Conservation (phyloP, 2,113 vertebrate species). For the Microcebus jonahi region DNA sequence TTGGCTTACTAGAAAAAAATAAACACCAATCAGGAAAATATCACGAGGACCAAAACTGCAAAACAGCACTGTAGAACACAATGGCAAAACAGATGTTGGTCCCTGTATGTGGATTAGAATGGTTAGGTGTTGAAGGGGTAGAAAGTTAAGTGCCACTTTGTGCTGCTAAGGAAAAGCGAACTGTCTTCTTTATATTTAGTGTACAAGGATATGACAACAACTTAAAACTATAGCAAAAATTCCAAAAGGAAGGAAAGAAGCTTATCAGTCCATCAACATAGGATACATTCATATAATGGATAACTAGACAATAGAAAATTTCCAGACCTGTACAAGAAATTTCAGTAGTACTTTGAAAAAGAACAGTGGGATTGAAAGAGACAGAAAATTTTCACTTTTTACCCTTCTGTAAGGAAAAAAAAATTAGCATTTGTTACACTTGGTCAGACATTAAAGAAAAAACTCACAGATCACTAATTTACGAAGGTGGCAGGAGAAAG, state of each 20-base stretch:
- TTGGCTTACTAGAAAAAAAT: conserved; percentile 9
- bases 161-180: not conserved
- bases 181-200: not conserved
- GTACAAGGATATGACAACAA: not conserved
- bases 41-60: not conserved
- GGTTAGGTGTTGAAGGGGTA: not conserved
- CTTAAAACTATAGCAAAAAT: not conserved
- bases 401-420: not conserved
- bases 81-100: not conserved
- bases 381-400: not conserved
- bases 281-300: not conserved
- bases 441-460: not conserved
- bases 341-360: conserved; percentile 7
- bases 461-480: not conserved
- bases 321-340: conserved; percentile 7
- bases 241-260: not conserved
- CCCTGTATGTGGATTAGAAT: not conserved
- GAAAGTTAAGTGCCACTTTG: not conserved
- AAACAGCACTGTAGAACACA: not conserved
- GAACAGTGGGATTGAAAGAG: not conserved
- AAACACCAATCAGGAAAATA: not conserved
- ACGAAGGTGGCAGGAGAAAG: not conserved
- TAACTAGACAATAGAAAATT: not conserved
- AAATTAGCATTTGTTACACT: not conserved
- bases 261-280: not conserved